Evolutionary conservation across 2,797 vertebrate species (phyloP).

Genomic region (Ispidina picta): DNA sequence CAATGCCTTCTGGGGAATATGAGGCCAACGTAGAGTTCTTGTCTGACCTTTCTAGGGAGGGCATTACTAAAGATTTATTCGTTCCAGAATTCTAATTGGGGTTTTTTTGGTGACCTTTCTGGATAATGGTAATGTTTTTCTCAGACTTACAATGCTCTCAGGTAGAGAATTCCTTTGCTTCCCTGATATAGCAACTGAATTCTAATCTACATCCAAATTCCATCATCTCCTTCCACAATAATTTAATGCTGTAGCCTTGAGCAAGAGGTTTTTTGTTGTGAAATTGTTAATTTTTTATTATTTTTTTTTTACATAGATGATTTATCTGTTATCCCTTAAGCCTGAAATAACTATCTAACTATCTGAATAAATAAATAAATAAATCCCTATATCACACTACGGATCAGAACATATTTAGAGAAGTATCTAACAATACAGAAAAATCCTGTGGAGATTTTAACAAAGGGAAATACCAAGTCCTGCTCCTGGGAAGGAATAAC

Average conservation of each 20-base stretch:
- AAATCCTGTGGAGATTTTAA: neutral
- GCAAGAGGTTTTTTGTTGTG: neutral
- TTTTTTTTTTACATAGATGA: neutral
- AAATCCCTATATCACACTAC: neutral
- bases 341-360: too few species aligned
- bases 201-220: neutral
- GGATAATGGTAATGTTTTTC: constrained; percentile 22
- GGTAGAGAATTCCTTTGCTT: constrained; percentile 13
- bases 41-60: constrained; percentile 35
- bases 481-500: neutral
- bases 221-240: neutral
- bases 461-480: neutral
- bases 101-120: constrained; percentile 50
- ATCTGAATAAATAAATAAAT: too few species aligned
- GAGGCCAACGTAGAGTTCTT: neutral
- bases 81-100: constrained; percentile 38
- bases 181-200: constrained; percentile 10
- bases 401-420: neutral
- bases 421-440: neutral
- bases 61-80: constrained; percentile 49
- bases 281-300: neutral
- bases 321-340: neutral
- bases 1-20: constrained; percentile 10
- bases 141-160: constrained; percentile 32
- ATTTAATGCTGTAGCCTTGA: neutral